phyloP scores from a whole-genome alignment of 1,140 invertebrate genomes.

The Mesaphorura yosii region DNA sequence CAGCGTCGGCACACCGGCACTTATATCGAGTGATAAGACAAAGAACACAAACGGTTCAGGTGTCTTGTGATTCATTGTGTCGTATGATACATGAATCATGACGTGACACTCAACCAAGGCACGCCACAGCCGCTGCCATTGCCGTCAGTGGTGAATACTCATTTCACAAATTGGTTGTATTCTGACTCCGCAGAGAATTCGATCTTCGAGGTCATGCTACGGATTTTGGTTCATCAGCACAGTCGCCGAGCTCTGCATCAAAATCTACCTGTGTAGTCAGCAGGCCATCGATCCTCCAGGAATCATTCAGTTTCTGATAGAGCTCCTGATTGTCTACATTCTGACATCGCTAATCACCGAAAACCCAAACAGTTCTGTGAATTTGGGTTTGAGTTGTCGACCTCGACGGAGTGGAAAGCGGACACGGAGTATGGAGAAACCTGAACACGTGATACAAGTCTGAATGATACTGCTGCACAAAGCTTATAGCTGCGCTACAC shows the following conservation, averaged over 20 bases:
- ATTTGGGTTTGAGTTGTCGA: too few relatives aligned
- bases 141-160: neutral
- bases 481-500: too few relatives aligned
- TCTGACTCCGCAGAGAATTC: neutral
- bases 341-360: too few relatives aligned
- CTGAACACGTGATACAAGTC: too few relatives aligned
- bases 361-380: too few relatives aligned
- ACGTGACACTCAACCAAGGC: neutral
- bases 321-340: neutral
- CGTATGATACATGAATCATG: neutral
- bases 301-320: slow-evolving; percentile 4
- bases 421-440: too few relatives aligned
- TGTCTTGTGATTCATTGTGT: neutral
- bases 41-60: too few relatives aligned
- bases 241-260: slow-evolving; percentile 6
- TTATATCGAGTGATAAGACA: too few relatives aligned
- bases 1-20: too few relatives aligned
- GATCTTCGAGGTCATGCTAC: neutral
- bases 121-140: too few relatives aligned
- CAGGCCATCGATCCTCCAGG: neutral
- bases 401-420: too few relatives aligned
- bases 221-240: slow-evolving; percentile 7
- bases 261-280: neutral
- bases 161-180: neutral
- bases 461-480: too few relatives aligned